Percentiles rank a stretch among this genome's conserved stretches.
phyloP scores from a whole-genome alignment of 1,140 invertebrate genomes.

The Condylostylus longicornis region DNA sequence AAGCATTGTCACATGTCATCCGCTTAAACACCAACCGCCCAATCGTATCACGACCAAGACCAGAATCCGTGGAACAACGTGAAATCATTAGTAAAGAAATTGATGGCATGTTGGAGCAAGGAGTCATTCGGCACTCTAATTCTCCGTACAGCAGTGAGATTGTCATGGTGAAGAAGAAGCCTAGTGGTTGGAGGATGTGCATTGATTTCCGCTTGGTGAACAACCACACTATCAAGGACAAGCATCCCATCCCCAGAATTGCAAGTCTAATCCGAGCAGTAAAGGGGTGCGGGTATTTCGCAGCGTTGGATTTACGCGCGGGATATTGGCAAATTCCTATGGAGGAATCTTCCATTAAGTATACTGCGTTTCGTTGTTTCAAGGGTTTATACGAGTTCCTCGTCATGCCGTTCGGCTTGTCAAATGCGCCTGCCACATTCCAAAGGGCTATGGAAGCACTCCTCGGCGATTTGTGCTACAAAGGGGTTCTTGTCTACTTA shows the following conservation, averaged over 20 bases:
- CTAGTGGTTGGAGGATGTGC: slow-evolving; percentile 18
- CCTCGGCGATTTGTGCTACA: slow-evolving; percentile 11
- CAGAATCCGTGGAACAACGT: no score
- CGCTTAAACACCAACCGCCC: no score
- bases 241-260: slow-evolving; percentile 32
- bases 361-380: slow-evolving; percentile 36
- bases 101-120: slow-evolving; percentile 16
- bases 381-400: slow-evolving; percentile 13
- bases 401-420: slow-evolving; percentile 9
- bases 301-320: slow-evolving; percentile 22
- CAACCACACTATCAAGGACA: slow-evolving; percentile 18
- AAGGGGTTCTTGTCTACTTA: no score
- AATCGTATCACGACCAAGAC: no score
- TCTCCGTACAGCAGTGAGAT: slow-evolving; percentile 24
- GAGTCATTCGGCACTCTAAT: slow-evolving; percentile 21
- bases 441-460: slow-evolving; percentile 27
- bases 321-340: slow-evolving; percentile 28
- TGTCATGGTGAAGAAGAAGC: slow-evolving; percentile 25
- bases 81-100: no score
- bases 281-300: slow-evolving; percentile 17
- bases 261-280: slow-evolving; percentile 29
- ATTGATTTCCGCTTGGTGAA: slow-evolving; percentile 29
- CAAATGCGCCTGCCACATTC: slow-evolving; percentile 18
- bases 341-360: slow-evolving; percentile 12
- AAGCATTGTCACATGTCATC: no score